These are phyloP conservation scores for Conistra vaccinii DNA, from an alignment of 2,888 invertebrate genomes.

Conservation along the genomic window DNA sequence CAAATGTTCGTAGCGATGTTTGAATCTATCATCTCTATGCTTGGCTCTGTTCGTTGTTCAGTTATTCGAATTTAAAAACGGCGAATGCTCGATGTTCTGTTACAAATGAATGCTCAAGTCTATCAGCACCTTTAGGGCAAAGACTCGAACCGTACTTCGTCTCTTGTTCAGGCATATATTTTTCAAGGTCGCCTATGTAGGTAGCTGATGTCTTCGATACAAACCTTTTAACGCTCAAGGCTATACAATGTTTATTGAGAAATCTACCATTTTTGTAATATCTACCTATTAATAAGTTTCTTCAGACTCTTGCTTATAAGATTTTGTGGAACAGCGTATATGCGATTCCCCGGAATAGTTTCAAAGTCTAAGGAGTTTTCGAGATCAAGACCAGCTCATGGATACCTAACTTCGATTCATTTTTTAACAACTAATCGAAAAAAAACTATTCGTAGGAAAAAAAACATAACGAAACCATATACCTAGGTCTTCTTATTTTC, in stretches of 20 bases:
- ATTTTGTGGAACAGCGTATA: not conserved
- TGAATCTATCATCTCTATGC: too few species aligned
- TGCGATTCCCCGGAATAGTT: not conserved
- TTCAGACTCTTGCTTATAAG: not conserved
- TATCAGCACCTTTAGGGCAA: too few species aligned
- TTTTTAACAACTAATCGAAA: not conserved
- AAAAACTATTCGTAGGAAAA: not conserved
- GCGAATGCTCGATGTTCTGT: too few species aligned
- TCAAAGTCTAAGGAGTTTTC: not conserved
- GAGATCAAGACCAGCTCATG: not conserved
- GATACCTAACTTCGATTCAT: not conserved
- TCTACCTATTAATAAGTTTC: not conserved
- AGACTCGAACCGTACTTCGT: not conserved
- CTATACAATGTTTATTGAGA: not conserved
- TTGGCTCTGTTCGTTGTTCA: too few species aligned
- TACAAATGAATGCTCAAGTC: too few species aligned
- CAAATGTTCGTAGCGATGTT: too few species aligned
- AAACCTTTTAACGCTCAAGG: constrained; percentile 9
- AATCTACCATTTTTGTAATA: not conserved
- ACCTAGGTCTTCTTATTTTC: too few species aligned
- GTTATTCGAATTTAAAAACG: too few species aligned
- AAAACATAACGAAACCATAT: too few species aligned
- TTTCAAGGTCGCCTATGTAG: not conserved
- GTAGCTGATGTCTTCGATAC: not conserved
- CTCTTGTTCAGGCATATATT: not conserved